phyloP scores from a whole-genome alignment of 2,888 invertebrate species.

The Pyrocoelia pectoralis region DNA sequence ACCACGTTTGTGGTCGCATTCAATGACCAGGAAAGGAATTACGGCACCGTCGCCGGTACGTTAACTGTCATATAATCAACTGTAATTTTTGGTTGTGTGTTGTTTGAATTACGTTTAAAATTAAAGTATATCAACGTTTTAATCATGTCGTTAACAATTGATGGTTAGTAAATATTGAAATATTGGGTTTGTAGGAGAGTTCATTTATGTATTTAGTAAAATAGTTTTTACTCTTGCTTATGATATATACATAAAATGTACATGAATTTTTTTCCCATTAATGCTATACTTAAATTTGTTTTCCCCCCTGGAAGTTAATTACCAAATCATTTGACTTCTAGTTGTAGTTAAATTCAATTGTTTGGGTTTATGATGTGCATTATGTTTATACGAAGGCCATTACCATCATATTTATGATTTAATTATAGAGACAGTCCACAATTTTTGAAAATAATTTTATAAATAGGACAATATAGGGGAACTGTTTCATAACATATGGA shows the following conservation, averaged over 20 bases:
- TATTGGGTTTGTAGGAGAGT: neutral
- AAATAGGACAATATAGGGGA: too few relatives aligned
- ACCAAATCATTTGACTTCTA: too few relatives aligned
- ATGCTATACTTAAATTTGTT: too few relatives aligned
- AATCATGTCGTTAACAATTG: constrained; percentile 7
- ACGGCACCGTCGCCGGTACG: neutral
- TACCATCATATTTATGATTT: too few relatives aligned
- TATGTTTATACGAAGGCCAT: too few relatives aligned
- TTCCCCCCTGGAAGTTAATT: too few relatives aligned
- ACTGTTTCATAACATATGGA: too few relatives aligned
- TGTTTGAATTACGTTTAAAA: constrained; percentile 14
- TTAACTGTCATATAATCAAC: constrained; percentile 5
- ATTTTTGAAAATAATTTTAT: too few relatives aligned
- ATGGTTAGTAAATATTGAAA: constrained; percentile 3
- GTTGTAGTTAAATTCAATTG: too few relatives aligned
- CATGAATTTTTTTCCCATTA: neutral
- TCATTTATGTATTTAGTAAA: neutral
- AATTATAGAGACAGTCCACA: too few relatives aligned
- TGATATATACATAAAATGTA: neutral
- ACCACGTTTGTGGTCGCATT: constrained; percentile 1
- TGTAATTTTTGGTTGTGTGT: constrained; percentile 12
- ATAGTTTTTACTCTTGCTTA: neutral
- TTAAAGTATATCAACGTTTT: constrained; percentile 2
- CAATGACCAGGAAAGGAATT: too few relatives aligned
- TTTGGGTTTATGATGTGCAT: too few relatives aligned